phyloP scores from a whole-genome alignment of 2,888 invertebrate genomes.

The Schrankia costaestrigalis region DNA sequence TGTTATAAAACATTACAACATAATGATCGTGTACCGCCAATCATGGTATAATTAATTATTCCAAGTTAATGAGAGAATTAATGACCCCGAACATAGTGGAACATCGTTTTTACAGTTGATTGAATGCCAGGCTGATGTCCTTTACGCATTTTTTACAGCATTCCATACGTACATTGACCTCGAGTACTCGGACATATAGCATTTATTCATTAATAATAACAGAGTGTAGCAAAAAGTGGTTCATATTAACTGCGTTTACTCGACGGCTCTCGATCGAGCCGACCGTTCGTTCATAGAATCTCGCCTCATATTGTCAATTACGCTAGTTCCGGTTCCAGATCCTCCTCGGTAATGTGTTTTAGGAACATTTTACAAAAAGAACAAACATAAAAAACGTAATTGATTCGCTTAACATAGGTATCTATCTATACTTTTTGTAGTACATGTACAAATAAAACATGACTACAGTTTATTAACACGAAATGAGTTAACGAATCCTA shows the following conservation, averaged over 20 bases:
- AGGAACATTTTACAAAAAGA: slow-evolving; percentile 40
- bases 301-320: slow-evolving; percentile 59
- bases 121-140: slow-evolving; percentile 63
- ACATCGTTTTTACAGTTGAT: slow-evolving; percentile 52
- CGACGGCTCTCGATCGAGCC: slow-evolving; percentile 24
- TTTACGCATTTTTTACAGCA: slow-evolving; percentile 74
- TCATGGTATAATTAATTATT: slow-evolving; percentile 50
- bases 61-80: slow-evolving; percentile 56
- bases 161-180: slow-evolving; percentile 71
- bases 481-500: slow-evolving; percentile 35
- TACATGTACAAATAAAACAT: slow-evolving; percentile 39
- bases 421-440: slow-evolving; percentile 54
- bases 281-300: slow-evolving; percentile 15
- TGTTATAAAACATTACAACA: slow-evolving; percentile 9
- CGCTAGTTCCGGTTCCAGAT: slow-evolving; percentile 73
- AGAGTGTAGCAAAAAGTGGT: slow-evolving; percentile 65
- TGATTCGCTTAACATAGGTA: slow-evolving; percentile 47
- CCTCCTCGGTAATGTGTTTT: slow-evolving; percentile 64
- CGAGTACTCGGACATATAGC: slow-evolving; percentile 63
- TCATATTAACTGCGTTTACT: slow-evolving; percentile 64
- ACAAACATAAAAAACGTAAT: slow-evolving; percentile 49
- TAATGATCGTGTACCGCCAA: slow-evolving; percentile 15
- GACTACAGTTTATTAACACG: slow-evolving; percentile 34
- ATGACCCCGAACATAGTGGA: slow-evolving; percentile 51
- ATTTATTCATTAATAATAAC: slow-evolving; percentile 74